Conservation (phyloP, 2,888 invertebrate genomes). For the Augiades crinisus region DNA sequence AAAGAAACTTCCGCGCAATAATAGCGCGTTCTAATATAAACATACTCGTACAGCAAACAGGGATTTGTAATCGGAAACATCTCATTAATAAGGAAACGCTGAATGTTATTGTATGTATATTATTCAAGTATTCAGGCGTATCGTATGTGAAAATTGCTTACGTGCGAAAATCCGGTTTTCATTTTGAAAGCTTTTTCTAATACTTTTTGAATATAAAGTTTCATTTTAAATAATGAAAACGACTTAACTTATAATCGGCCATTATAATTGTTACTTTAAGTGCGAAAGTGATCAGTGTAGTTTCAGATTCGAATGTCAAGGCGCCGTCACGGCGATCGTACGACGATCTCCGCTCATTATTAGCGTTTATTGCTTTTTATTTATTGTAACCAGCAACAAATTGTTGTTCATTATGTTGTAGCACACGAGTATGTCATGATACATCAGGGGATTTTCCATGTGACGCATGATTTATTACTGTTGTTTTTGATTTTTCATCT, state of each 20-base stretch:
- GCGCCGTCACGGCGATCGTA: not conserved
- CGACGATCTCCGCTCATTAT: not conserved
- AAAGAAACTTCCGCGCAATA: conserved; percentile 1
- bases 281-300: not conserved
- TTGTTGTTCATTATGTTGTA: not conserved
- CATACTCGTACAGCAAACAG: conserved; percentile 12
- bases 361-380: not conserved
- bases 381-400: not conserved
- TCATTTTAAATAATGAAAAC: conserved; percentile 8
- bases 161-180: too few relatives aligned
- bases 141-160: conserved; percentile 9
- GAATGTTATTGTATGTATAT: too few relatives aligned
- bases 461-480: too few relatives aligned
- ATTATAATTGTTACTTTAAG: not conserved
- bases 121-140: conserved; percentile 9
- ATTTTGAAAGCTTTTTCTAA: too few relatives aligned
- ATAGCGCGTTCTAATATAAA: not conserved
- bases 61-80: not conserved
- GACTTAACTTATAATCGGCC: conserved; percentile 3
- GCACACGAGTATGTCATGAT: too few relatives aligned
- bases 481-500: too few relatives aligned
- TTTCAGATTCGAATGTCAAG: conserved; percentile 15
- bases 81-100: conserved; percentile 5
- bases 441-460: too few relatives aligned
- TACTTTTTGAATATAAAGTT: too few relatives aligned